Evolutionary conservation across 2,113 vertebrate genomes (phyloP).

Genomic region (human (Homo sapiens)): DNA sequence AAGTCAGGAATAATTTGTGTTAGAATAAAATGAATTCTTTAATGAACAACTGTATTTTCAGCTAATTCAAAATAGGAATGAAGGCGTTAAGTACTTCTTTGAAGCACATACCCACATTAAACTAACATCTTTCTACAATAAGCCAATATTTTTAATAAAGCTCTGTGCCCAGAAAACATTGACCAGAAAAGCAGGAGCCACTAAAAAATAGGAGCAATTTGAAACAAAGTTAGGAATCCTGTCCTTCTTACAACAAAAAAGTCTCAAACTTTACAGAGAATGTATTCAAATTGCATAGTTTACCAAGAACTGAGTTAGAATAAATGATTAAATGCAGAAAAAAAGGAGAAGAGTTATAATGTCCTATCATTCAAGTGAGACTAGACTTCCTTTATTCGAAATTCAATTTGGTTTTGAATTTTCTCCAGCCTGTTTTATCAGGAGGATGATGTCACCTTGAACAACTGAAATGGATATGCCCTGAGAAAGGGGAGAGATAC

Average conservation of each 20-base stretch:
- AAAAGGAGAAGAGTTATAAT: not conserved
- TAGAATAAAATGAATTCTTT: not conserved
- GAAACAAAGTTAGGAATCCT: not conserved
- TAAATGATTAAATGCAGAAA: not conserved
- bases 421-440: accelerated
- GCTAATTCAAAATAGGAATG: not conserved
- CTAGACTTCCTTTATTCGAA: not conserved
- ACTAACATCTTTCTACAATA: not conserved
- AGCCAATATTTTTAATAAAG: not conserved
- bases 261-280: not conserved
- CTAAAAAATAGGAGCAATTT: not conserved
- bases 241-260: not conserved
- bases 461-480: not conserved
- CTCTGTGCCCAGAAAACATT: not conserved
- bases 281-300: not conserved
- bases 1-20: not conserved
- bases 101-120: not conserved
- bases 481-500: not conserved
- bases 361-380: not conserved
- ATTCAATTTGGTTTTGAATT: not conserved
- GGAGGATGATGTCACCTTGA: not conserved
- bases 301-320: not conserved
- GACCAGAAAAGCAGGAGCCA: not conserved
- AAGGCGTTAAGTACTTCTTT: not conserved
- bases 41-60: not conserved